phyloP scores from a whole-genome alignment of 2,888 invertebrate genomes.

The Cylindroiulus punctatus region DNA sequence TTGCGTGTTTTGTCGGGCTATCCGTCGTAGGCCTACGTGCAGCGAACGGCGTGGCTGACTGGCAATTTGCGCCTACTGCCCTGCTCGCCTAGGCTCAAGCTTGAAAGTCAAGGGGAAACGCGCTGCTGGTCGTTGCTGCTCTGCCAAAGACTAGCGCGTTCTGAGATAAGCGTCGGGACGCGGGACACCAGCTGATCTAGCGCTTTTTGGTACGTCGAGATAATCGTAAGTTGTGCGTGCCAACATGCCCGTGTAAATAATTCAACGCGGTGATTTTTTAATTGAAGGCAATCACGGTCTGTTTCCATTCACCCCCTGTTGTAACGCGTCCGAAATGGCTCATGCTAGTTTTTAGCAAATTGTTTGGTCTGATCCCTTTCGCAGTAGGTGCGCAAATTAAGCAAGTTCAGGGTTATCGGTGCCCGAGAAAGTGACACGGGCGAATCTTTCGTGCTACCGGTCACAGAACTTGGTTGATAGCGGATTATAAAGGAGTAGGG shows the following conservation, averaged over 20 bases:
- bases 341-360: neutral
- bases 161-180: neutral
- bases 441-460: too few species aligned
- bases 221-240: neutral
- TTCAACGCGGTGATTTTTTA: neutral
- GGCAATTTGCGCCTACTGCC: neutral
- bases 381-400: neutral
- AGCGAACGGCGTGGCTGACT: neutral
- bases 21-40: slow-evolving; percentile 37
- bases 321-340: neutral
- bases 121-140: neutral
- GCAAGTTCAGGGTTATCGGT: too few species aligned
- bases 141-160: neutral
- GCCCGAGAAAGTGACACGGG: too few species aligned
- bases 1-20: slow-evolving; percentile 26
- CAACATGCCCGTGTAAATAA: neutral
- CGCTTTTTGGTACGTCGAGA: neutral
- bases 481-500: too few species aligned
- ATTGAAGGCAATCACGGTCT: neutral
- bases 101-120: neutral
- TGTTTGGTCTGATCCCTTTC: neutral
- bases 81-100: neutral
- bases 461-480: too few species aligned
- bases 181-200: neutral
- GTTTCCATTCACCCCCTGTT: neutral